Base-by-base conservation (phyloP, 2,113 vertebrate genomes). In the Pangasianodon hypophthalmus region DNA sequence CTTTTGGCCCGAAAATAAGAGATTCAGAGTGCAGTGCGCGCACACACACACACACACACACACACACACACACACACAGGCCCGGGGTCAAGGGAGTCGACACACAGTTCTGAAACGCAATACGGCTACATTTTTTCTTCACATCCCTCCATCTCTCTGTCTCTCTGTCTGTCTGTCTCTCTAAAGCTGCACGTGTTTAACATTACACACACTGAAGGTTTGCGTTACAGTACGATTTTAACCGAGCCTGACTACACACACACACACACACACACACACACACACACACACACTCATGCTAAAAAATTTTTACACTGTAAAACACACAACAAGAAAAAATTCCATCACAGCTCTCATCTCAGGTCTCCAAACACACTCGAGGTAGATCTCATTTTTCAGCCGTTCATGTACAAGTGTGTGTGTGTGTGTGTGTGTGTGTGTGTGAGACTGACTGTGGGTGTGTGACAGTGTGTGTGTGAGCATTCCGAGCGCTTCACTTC, bases 401-500 rank as follows among this genome's bases (percentile, higher is more conserved):
- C 1, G 80, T 37, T 2, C 14, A 29, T 54, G 29, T 83, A 56
- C 21, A 1, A 13, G 83, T 62, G n/a, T 58, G 32, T 41, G 54
- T 60, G 56, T 84, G 18, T 67, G 60, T 60, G n/a, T 46, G 37
- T 67, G 41, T n/a, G 84, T 69, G 62, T n/a, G 62, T 50, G 44
- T 32, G 62, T 48, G 26, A 48, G 60, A 7, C 37, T 46, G 24
- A 6, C 29, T 52, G 46, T 5, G 10, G 0, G 21, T 79, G 84
- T 69, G 32, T n/a, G 11, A 13, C 9, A 7, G 46, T 50, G 64
- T 86, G 69, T 60, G 86, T 79, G 87, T 85, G 13, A 26, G 32
- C 16, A 10, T 79, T 44, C n/a, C 18, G 64, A 97, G 96, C 96
- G 95, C 95, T 96, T 97, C 96, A 95, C 96, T 96, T 96, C 92